Evolutionary conservation across 2,113 vertebrate species (phyloP).

Genomic region (Megaceryle torquata): DNA sequence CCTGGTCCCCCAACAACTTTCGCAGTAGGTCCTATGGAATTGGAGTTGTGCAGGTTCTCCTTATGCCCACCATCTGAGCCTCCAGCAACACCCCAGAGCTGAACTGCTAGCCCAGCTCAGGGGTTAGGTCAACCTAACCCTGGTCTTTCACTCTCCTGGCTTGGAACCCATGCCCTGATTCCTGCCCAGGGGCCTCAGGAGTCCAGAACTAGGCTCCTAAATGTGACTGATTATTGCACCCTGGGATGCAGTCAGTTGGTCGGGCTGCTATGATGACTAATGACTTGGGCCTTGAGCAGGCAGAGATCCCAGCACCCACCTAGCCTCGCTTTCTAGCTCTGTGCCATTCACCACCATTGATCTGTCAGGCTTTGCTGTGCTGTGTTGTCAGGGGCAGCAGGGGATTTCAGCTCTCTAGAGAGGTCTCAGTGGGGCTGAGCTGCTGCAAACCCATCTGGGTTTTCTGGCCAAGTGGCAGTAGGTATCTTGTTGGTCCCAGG

Average conservation of each 20-base stretch:
- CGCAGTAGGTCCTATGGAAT: not conserved
- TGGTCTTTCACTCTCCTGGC: not conserved
- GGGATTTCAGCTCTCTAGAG: conserved; percentile 28
- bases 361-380: not conserved
- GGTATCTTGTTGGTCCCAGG: not conserved
- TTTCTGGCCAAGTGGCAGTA: not conserved
- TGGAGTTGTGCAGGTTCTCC: not conserved
- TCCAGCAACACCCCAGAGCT: not conserved
- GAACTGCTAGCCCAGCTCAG: not conserved
- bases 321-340: not conserved
- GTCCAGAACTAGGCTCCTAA: not conserved
- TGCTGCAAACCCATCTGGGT: not conserved
- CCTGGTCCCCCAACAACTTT: not conserved
- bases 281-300: conserved; percentile 49
- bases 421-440: not conserved
- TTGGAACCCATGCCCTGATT: not conserved
- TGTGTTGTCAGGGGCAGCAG: conserved; percentile 1
- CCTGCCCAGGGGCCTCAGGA: not conserved
- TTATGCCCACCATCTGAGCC: not conserved
- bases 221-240: conserved; percentile 18
- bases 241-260: conserved; percentile 23
- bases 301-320: conserved; percentile 34
- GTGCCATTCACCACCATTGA: not conserved
- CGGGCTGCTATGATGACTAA: not conserved
- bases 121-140: not conserved